Conservation (phyloP, 2,797 vertebrate species). For the Hippopotamyrus pictus region DNA sequence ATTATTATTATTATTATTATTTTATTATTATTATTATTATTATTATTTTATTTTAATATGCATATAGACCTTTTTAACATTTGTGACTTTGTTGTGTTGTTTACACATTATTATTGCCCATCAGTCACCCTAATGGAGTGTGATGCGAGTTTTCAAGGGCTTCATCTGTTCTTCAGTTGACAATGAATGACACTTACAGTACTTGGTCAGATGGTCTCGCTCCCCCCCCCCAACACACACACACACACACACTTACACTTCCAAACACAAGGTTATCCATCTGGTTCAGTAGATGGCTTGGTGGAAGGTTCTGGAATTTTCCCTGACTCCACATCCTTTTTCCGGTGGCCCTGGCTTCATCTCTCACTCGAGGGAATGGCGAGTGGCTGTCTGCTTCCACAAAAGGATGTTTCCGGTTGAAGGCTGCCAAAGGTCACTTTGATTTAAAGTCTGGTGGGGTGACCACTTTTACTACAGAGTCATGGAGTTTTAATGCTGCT, state of each 20-base stretch:
- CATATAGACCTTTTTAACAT: background rate
- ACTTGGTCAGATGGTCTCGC: background rate
- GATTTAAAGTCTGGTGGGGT: background rate
- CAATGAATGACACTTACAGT: background rate
- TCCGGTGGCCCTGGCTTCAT: conserved; percentile 7
- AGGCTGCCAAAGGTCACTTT: background rate
- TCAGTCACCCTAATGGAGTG: background rate
- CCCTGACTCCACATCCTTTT: background rate
- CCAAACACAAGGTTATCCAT: background rate
- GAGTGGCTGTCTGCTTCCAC: background rate
- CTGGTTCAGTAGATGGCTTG: background rate
- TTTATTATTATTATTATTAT: background rate
- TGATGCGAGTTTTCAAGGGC: background rate
- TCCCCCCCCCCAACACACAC: background rate
- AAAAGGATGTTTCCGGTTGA: background rate
- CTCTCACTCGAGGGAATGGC: background rate
- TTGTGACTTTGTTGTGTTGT: background rate
- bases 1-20: background rate
- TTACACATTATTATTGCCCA: background rate
- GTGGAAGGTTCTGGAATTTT: background rate
- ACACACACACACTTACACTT: background rate
- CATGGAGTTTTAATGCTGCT: background rate
- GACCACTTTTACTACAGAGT: background rate
- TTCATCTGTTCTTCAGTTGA: background rate
- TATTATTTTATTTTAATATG: background rate